phyloP scores from a whole-genome alignment of 2,888 invertebrate genomes.

The Baccha elongata region DNA sequence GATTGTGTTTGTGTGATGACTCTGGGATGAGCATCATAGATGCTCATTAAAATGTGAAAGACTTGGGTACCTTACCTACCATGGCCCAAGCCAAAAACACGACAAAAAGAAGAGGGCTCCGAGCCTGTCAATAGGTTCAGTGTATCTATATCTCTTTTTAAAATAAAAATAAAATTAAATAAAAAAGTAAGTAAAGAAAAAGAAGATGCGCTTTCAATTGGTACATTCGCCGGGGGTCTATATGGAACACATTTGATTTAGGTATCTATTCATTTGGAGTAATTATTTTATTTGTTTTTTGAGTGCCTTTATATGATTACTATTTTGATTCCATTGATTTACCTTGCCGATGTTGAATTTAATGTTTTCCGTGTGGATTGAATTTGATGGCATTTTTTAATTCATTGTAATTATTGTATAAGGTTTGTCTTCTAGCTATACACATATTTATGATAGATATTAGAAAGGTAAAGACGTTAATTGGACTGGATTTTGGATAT shows the following conservation, averaged over 20 bases:
- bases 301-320: conserved; percentile 16
- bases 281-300: conserved; percentile 6
- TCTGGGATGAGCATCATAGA: conserved; percentile 60
- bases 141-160: background rate
- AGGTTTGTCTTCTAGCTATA: too few relatives aligned
- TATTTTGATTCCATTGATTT: conserved; percentile 18
- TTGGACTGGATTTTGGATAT: too few relatives aligned
- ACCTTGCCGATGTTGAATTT: background rate
- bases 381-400: conserved; percentile 32
- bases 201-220: conserved; percentile 46
- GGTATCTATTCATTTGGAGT: conserved; percentile 30
- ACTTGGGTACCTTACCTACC: conserved; percentile 23
- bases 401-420: conserved; percentile 31
- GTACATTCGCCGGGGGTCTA: background rate
- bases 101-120: conserved; percentile 3
- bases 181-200: conserved; percentile 33
- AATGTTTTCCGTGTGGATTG: background rate
- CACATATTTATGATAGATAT: too few relatives aligned
- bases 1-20: conserved; percentile 60
- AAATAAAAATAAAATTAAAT: conserved; percentile 16
- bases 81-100: conserved; percentile 36
- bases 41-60: conserved; percentile 61
- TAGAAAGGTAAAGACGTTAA: too few relatives aligned
- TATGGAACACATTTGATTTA: conserved; percentile 29
- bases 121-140: background rate